Evolutionary conservation across 2,888 invertebrate species (phyloP), one percentile per base, ranked within the genome.

Genomic region (Abscondita cerata): DNA sequence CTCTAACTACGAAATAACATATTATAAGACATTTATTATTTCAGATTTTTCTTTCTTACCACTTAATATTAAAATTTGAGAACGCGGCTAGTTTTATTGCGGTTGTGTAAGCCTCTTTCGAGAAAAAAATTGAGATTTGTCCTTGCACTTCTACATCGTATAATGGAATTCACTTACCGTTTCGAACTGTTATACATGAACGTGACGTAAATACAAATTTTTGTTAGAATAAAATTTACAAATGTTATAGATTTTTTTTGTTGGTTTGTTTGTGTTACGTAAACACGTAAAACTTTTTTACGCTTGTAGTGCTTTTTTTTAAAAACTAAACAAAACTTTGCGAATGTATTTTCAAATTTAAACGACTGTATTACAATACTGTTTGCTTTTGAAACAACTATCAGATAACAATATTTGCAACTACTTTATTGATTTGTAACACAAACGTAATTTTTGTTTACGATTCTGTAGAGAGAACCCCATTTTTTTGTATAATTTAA

Each of bases 91-190:
- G 48, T 46, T 44, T 55, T 55, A 46, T 36, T 36, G 20, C 34
- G 54, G 50, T 48, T 60, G 44, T 53, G 44, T 38, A 59, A 31
- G 59, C 36, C 25, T 2, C 25, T 55, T 50, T 53, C 50, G 36
- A 40, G 59, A 52, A 36, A 51, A 60, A 55, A 60, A 60, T 54
- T 55, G 60, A 44, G 55, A 60, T 60, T 60, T 60, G 48, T 50
- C 41, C 53, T 33, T 52, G 51, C 54, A 60, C 55, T 60, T 55
- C 60, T 51, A 51, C 55, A 55, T 60, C 55, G 55, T 55, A 50
- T 60, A 60, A 60, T 60, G 46, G 50, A 60, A 60, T 59, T 59
- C 59, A 53, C 55, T 60, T 55, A 55, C 54, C 55, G 60, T 60
- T 60, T 60, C 50, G 55, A 55, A 60, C 59, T 59, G 54, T 51